Conservation (phyloP, 1,140 invertebrate species). For the Tetramorium parvispinum region DNA sequence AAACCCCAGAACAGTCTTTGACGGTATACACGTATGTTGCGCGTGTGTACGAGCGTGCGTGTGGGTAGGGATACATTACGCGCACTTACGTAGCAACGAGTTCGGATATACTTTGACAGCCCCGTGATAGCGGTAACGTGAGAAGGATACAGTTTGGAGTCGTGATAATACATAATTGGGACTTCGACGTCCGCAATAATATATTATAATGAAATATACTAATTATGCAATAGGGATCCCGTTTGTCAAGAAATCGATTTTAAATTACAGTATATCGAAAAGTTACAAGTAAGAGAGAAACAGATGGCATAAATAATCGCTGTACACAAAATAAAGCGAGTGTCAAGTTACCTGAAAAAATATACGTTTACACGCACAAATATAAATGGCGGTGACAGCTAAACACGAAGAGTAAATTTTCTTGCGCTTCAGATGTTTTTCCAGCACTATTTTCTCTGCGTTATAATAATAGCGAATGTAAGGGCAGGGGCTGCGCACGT, state of each 20-base stretch:
- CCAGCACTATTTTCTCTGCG: background rate
- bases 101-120: constrained; percentile 22
- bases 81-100: background rate
- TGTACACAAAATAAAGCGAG: background rate
- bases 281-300: background rate
- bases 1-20: constrained; percentile 56
- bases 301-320: background rate
- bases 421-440: background rate
- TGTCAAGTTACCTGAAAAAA: constrained; percentile 16
- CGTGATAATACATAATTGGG: background rate
- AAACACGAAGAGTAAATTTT: constrained; percentile 10
- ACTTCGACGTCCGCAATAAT: background rate
- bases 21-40: constrained; percentile 18
- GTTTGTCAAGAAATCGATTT: background rate
- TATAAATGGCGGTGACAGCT: constrained; percentile 23
- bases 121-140: constrained; percentile 11
- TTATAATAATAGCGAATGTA: constrained; percentile 6
- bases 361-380: background rate
- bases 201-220: background rate
- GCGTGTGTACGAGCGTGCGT: too few species aligned
- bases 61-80: constrained; percentile 28
- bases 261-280: background rate
- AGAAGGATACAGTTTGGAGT: background rate
- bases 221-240: background rate
- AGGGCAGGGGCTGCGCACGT: background rate